These are phyloP conservation scores for Lasiommata megera DNA, from an alignment of 2,888 invertebrate genomes.

Conservation along the genomic window DNA sequence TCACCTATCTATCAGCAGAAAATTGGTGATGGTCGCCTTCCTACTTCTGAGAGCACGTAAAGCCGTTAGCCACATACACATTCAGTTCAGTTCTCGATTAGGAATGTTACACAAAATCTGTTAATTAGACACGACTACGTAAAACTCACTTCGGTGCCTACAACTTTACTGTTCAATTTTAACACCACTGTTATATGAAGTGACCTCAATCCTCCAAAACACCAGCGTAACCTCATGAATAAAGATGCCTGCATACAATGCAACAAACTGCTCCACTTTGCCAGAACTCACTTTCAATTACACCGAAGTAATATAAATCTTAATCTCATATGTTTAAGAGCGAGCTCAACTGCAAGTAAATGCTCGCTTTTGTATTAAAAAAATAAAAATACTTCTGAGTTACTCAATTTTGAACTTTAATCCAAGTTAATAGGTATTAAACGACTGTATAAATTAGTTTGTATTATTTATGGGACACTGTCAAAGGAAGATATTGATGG, in stretches of 20 bases:
- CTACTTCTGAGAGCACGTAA: no score
- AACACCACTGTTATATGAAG: neutral
- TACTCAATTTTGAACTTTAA: conserved; percentile 13
- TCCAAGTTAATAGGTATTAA: neutral
- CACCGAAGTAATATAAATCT: conserved; percentile 8
- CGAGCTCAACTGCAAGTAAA: neutral
- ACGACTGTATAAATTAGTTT: neutral
- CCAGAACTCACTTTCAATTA: conserved; percentile 6
- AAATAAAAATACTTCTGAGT: neutral
- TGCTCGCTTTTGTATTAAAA: neutral
- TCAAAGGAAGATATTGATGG: conserved; percentile 29
- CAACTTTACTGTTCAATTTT: neutral
- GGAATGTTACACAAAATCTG: no score
- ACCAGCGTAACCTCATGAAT: conserved; percentile 28
- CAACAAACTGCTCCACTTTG: conserved; percentile 27
- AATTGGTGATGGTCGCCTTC: no score
- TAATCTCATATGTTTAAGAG: neutral
- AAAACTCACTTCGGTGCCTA: no score
- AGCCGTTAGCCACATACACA: no score
- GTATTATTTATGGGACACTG: conserved; percentile 19
- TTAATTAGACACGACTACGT: no score
- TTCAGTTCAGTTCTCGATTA: no score
- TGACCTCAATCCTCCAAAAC: conserved; percentile 20
- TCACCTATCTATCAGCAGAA: no score
- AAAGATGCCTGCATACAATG: conserved; percentile 36